Evolutionary conservation across 2,797 vertebrate genomes (phyloP).

Genomic region (Amazona ochrocephala): DNA sequence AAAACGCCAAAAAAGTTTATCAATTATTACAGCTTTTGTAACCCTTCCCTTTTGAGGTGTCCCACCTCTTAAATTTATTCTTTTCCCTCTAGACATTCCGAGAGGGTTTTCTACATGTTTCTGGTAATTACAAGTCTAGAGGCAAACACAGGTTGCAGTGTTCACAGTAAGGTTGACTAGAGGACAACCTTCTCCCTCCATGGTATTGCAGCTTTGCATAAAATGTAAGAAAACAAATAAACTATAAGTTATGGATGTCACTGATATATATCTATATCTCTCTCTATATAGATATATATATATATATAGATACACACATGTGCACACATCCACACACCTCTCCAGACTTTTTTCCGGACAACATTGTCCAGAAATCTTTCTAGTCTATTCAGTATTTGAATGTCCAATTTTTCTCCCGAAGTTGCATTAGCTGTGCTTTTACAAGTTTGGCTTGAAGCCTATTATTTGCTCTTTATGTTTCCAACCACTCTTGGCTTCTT

Average conservation of each 20-base stretch:
- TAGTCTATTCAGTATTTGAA: slow-evolving; percentile 34
- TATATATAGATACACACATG: background rate
- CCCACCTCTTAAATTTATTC: background rate
- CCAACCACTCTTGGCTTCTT: slow-evolving; percentile 60
- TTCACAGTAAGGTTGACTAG: background rate
- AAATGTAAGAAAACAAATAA: background rate
- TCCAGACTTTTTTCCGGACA: background rate
- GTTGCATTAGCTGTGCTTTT: slow-evolving; percentile 41
- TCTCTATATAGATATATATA: too few species aligned
- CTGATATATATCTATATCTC: background rate
- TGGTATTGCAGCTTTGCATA: background rate
- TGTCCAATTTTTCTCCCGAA: slow-evolving; percentile 32
- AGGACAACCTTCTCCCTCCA: background rate
- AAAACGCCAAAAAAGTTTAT: background rate
- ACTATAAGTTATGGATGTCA: background rate
- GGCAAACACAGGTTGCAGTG: background rate
- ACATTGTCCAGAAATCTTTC: background rate
- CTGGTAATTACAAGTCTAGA: background rate
- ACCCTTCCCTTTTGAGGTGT: background rate
- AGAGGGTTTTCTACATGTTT: background rate
- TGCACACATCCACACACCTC: background rate
- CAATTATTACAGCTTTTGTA: background rate
- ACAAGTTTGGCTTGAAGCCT: slow-evolving; percentile 50
- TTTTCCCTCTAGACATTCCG: background rate
- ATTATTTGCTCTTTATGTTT: slow-evolving; percentile 65